Percentiles rank a stretch among this genome's conserved stretches.
phyloP scores from a whole-genome alignment of 2,797 vertebrate genomes.

The Acanthiza pusilla region DNA sequence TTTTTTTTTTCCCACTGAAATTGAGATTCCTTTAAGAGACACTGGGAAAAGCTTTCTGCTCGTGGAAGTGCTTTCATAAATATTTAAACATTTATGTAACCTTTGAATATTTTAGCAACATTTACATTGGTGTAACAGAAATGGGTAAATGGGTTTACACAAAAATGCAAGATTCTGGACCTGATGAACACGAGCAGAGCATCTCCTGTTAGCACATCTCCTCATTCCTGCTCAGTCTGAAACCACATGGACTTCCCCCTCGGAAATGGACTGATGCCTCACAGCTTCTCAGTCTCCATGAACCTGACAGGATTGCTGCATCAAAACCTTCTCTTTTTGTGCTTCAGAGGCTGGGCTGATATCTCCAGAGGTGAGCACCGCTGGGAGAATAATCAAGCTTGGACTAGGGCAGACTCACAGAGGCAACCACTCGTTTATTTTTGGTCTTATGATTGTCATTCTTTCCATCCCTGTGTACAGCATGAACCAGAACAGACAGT shows the following conservation, averaged over 20 bases:
- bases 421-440: neutral
- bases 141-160: neutral
- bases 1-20: neutral
- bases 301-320: neutral
- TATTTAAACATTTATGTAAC: constrained; percentile 35
- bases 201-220: neutral
- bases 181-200: neutral
- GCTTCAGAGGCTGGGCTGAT: neutral
- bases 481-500: neutral
- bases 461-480: neutral
- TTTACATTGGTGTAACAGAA: neutral
- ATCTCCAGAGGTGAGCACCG: neutral
- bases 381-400: neutral
- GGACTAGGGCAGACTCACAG: neutral
- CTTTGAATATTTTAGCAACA: constrained; percentile 2
- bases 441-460: neutral
- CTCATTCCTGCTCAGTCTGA: neutral
- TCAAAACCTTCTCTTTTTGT: neutral
- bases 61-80: neutral
- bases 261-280: neutral
- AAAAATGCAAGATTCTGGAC: neutral
- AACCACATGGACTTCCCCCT: neutral
- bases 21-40: neutral
- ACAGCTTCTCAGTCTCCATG: neutral
- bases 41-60: neutral